Evolutionary conservation across 2,888 invertebrate species (phyloP).

Genomic region (Cosmorhoe ocellata): DNA sequence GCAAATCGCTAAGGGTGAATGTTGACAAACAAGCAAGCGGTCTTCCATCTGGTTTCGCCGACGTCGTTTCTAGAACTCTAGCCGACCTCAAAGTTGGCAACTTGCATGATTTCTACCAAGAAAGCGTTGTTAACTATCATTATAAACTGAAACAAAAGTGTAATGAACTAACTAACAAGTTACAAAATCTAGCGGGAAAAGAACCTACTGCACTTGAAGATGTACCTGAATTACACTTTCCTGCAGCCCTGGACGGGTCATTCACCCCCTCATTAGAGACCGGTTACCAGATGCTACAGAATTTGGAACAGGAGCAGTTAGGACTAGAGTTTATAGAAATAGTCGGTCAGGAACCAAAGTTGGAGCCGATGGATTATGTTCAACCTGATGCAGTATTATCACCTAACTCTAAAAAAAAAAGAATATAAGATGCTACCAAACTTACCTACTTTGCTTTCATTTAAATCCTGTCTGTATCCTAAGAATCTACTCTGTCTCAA

Average conservation of each 20-base stretch:
- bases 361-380: conserved; percentile 70
- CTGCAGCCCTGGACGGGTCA: conserved; percentile 74
- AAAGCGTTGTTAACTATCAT: conserved; percentile 66
- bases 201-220: conserved; percentile 71
- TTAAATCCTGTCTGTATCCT: no score
- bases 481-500: no score
- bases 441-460: no score
- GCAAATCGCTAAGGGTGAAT: conserved; percentile 65
- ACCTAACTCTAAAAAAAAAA: conserved; percentile 71
- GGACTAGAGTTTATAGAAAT: conserved; percentile 70
- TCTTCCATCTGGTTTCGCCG: conserved; percentile 68
- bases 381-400: conserved; percentile 66
- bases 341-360: conserved; percentile 69
- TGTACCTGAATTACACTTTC: conserved; percentile 80
- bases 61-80: conserved; percentile 74
- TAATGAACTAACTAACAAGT: conserved; percentile 53
- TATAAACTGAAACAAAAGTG: conserved; percentile 62
- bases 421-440: conserved; percentile 47
- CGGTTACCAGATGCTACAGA: conserved; percentile 85
- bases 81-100: conserved; percentile 70
- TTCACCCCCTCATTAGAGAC: conserved; percentile 84
- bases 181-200: conserved; percentile 62
- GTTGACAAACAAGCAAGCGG: conserved; percentile 71
- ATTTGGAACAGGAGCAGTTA: conserved; percentile 82
- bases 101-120: conserved; percentile 71